Evolutionary conservation across 53 echinoderm and acorn worm genomes (phyloP).

Genomic region (Holothuria leucospilota): DNA sequence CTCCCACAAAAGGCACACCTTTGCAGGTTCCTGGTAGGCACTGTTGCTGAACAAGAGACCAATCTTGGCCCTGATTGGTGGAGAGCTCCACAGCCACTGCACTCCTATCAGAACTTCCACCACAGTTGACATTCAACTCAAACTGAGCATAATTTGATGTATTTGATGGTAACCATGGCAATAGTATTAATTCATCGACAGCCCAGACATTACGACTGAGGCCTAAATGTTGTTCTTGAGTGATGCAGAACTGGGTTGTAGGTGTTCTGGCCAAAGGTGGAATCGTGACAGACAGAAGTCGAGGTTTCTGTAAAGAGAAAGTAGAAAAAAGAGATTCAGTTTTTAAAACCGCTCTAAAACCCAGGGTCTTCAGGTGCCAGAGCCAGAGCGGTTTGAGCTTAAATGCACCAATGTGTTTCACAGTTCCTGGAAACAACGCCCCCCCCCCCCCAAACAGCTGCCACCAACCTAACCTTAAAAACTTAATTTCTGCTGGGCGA

Average conservation of each 20-base stretch:
- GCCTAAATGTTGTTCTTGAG: conserved; percentile 73
- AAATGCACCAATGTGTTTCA: neutral
- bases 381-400: no score
- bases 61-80: conserved; percentile 81
- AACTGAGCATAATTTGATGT: conserved; percentile 76
- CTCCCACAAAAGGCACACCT: conserved; percentile 56
- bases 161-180: conserved; percentile 70
- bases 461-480: neutral
- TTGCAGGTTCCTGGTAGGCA: conserved; percentile 83
- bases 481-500: no score
- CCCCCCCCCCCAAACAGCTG: neutral
- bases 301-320: conserved; percentile 73
- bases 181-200: conserved; percentile 75
- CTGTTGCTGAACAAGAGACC: conserved; percentile 73
- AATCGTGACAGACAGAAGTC: conserved; percentile 72
- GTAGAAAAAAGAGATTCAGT: neutral
- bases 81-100: conserved; percentile 82
- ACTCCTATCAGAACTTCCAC: conserved; percentile 37
- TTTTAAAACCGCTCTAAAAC: neutral
- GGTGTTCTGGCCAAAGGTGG: conserved; percentile 69
- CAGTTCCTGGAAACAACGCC: neutral
- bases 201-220: conserved; percentile 96
- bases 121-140: conserved; percentile 75
- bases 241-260: conserved; percentile 84
- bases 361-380: no score